Percentiles rank a stretch among this genome's conserved stretches.
Conservation (phyloP, 1,140 invertebrate genomes). For the Cyphomyrmex costatus region DNA sequence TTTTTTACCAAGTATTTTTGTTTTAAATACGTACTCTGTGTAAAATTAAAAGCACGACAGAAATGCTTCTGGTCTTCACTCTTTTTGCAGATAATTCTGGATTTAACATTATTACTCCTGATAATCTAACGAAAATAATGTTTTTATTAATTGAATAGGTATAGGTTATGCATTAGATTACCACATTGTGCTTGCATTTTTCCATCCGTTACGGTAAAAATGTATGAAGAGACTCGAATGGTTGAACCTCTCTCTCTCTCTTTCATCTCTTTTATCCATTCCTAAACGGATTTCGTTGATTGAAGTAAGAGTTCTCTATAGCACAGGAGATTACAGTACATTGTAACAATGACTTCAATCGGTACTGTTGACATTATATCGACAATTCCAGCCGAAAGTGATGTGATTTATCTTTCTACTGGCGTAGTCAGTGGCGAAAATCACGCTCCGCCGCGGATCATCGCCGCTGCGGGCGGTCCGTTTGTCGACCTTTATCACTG, state of each 20-base stretch:
- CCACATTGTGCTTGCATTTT: neutral
- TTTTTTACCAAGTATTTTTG: neutral
- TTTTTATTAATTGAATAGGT: slow-evolving; percentile 56
- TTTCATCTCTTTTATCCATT: slow-evolving; percentile 56
- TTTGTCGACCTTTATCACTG: slow-evolving; percentile 48
- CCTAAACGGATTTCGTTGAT: slow-evolving; percentile 69
- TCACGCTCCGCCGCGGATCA: neutral
- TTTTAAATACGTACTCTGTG: neutral
- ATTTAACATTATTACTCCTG: neutral
- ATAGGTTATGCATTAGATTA: neutral
- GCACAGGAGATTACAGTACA: neutral
- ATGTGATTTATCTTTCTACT: slow-evolving; percentile 50
- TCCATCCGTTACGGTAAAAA: neutral
- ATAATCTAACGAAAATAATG: slow-evolving; percentile 32
- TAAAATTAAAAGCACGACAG: neutral
- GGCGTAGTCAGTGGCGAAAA: slow-evolving; percentile 2
- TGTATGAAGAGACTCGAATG: slow-evolving; percentile 29
- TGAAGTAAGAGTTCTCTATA: slow-evolving; percentile 11
- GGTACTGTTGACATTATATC: slow-evolving; percentile 42
- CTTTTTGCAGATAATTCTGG: neutral
- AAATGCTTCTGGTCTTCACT: too few relatives aligned
- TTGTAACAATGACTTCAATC: neutral
- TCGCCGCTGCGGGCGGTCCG: neutral
- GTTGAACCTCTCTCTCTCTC: neutral
- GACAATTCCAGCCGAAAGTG: slow-evolving; percentile 28